Percentiles rank a stretch among this genome's conserved stretches.
These are phyloP conservation scores for Auanema freiburgensis DNA, from an alignment of 2,888 invertebrate species.

Conservation along the genomic window DNA sequence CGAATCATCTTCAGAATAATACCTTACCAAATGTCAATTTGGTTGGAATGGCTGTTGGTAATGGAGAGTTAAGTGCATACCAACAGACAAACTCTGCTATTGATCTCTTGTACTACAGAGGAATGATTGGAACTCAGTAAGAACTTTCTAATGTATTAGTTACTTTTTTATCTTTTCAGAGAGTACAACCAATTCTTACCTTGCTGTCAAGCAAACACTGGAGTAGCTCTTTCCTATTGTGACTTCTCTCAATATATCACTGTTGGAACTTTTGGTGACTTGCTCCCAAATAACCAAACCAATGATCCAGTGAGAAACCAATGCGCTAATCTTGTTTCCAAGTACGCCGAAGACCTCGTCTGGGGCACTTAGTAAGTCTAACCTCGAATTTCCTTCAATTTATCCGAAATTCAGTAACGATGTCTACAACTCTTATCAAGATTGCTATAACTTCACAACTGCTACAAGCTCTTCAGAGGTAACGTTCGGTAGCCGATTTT, in stretches of 20 bases:
- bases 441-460: constrained; percentile 40
- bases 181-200: constrained; percentile 36
- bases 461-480: not conserved
- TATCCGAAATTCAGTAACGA: constrained; percentile 37
- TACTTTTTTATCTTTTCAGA: constrained; percentile 15
- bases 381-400: not conserved
- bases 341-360: constrained; percentile 30
- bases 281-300: constrained; percentile 23
- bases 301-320: constrained; percentile 19
- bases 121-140: constrained; percentile 49
- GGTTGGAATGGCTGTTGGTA: constrained; percentile 60
- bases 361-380: constrained; percentile 37
- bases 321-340: constrained; percentile 43
- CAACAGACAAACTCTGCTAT: constrained; percentile 49
- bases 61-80: constrained; percentile 52
- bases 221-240: constrained; percentile 38
- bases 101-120: constrained; percentile 48
- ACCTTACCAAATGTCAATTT: constrained; percentile 43
- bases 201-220: constrained; percentile 36
- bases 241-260: constrained; percentile 33
- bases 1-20: constrained; percentile 22
- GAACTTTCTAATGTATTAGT: not conserved
- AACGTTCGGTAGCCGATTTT: too few relatives aligned
- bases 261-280: constrained; percentile 34
- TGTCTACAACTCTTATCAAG: constrained; percentile 52